Conservation (phyloP, 2,113 vertebrate genomes). For the Xiphophorus hellerii region DNA sequence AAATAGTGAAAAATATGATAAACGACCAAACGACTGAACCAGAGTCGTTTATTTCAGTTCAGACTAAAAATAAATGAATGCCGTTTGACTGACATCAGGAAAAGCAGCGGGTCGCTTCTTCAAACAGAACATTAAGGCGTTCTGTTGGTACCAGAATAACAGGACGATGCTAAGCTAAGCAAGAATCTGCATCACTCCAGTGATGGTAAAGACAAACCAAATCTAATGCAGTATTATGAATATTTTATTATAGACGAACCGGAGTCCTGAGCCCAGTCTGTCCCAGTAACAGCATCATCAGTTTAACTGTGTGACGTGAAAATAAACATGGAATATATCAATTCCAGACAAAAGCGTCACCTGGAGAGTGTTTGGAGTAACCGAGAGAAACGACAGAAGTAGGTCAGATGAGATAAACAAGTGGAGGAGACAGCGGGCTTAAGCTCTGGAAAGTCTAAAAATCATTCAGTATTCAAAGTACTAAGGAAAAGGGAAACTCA, state of each 20-base stretch:
- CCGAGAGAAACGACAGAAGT: background rate
- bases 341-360: constrained; percentile 25
- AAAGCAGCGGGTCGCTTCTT: background rate
- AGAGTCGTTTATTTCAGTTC: too few relatives aligned
- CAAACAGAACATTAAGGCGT: background rate
- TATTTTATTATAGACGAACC: background rate
- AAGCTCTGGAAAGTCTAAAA: too few relatives aligned
- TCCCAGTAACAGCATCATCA: too few relatives aligned
- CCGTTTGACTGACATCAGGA: background rate
- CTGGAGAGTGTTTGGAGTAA: background rate
- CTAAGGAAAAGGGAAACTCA: background rate
- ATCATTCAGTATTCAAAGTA: background rate
- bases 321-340: background rate
- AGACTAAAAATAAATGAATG: too few relatives aligned
- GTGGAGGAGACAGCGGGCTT: background rate
- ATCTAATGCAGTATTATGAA: background rate
- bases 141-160: background rate
- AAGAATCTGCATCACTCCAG: background rate
- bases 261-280: too few relatives aligned
- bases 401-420: background rate
- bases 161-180: background rate
- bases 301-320: background rate
- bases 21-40: too few relatives aligned
- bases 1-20: too few relatives aligned
- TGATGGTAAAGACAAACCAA: background rate